Conservation (phyloP, 2,888 invertebrate species). For the Lasioglossum marginatum region DNA sequence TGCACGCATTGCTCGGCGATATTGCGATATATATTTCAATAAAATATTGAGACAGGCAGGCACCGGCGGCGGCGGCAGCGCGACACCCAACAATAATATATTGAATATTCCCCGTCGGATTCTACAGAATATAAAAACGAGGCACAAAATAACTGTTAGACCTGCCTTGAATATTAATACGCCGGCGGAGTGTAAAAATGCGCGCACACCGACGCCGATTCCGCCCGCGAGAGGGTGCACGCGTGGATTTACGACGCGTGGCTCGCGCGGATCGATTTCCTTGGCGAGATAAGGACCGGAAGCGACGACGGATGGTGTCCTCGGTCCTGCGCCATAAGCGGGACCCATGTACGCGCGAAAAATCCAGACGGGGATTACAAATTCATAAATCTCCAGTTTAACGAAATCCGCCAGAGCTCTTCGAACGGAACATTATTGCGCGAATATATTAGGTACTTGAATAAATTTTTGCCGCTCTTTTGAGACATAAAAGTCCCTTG, state of each 20-base stretch:
- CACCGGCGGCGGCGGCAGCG: slow-evolving; percentile 51
- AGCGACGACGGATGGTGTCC: slow-evolving; percentile 6
- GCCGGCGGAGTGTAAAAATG: slow-evolving; percentile 40
- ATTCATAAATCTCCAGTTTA: background rate
- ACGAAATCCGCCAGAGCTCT: background rate
- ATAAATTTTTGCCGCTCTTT: background rate
- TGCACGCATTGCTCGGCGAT: slow-evolving; percentile 66
- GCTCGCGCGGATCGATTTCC: slow-evolving; percentile 32
- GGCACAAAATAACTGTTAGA: slow-evolving; percentile 76
- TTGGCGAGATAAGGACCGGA: background rate
- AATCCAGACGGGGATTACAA: slow-evolving; percentile 12
- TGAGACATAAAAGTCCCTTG: background rate
- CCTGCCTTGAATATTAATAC: slow-evolving; percentile 78
- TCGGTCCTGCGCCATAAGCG: slow-evolving; percentile 7
- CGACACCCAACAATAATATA: slow-evolving; percentile 75
- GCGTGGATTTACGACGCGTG: slow-evolving; percentile 34
- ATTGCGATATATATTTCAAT: slow-evolving; percentile 79
- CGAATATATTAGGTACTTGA: background rate
- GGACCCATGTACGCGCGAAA: background rate
- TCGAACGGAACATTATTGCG: background rate
- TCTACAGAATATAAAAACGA: slow-evolving; percentile 72
- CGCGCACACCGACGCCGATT: slow-evolving; percentile 22
- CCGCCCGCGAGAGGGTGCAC: background rate
- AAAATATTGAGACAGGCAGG: slow-evolving; percentile 79
- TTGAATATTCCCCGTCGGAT: slow-evolving; percentile 76